Evolutionary conservation across 2,113 vertebrate species (phyloP).

Genomic region (Ursus arctos): DNA sequence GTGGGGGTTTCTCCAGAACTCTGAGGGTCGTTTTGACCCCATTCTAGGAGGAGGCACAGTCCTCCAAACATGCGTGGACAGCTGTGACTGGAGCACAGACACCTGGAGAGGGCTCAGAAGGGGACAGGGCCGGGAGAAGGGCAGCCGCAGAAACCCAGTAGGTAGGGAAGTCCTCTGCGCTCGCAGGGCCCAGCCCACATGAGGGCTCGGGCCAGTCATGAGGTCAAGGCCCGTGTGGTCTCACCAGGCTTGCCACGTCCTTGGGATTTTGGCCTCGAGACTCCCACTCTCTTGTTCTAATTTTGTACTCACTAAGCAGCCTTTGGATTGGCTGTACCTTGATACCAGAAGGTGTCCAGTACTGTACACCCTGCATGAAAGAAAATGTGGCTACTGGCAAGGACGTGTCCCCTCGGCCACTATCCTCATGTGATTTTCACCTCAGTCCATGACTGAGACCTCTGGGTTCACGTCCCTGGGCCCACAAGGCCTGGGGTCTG

Average conservation of each 20-base stretch:
- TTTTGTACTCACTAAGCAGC: background rate
- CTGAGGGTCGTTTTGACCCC: background rate
- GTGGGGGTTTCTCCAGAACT: background rate
- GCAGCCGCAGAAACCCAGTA: background rate
- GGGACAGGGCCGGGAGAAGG: background rate
- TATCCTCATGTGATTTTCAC: background rate
- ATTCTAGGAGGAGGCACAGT: background rate
- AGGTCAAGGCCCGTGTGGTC: rapidly evolving
- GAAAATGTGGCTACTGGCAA: background rate
- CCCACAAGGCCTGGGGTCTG: rapidly evolving
- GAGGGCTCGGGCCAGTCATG: rapidly evolving
- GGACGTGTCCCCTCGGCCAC: background rate
- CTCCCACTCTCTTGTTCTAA: background rate
- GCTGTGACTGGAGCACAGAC: background rate
- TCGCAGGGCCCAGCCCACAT: rapidly evolving
- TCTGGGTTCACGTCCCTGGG: background rate
- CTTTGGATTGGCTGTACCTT: background rate
- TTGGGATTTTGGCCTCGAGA: background rate
- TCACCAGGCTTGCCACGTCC: rapidly evolving
- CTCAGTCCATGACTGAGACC: background rate
- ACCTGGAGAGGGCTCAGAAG: background rate
- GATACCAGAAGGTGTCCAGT: too few relatives aligned
- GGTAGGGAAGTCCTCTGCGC: rapidly evolving
- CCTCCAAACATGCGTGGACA: background rate
- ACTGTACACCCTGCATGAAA: background rate